Conservation (phyloP, 2,797 vertebrate species). For the Smutsia gigantea region DNA sequence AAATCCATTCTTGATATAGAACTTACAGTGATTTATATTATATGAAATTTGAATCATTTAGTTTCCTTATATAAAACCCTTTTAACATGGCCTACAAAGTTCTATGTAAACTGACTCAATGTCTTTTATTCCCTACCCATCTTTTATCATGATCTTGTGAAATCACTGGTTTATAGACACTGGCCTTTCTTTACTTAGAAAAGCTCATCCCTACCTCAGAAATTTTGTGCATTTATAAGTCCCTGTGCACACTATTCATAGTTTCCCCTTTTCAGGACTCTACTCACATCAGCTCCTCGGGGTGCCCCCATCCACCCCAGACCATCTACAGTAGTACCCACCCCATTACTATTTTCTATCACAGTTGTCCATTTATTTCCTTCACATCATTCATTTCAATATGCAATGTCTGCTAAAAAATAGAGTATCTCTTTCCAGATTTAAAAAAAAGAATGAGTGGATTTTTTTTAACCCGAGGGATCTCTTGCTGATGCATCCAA, state of each 20-base stretch:
- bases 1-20: not conserved
- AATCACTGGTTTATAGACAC: not conserved
- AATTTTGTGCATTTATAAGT: not conserved
- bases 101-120: not conserved
- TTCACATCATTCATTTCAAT: not conserved
- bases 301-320: accelerated
- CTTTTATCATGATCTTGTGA: not conserved
- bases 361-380: not conserved
- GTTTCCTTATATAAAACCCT: not conserved
- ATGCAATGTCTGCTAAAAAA: not conserved
- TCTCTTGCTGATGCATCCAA: not conserved
- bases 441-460: not conserved
- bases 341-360: not conserved
- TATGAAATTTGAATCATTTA: not conserved
- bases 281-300: not conserved
- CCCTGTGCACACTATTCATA: not conserved
- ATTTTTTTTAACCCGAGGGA: not conserved
- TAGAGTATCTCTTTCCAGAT: not conserved
- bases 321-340: not conserved
- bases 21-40: not conserved
- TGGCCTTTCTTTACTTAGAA: not conserved
- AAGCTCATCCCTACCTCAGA: not conserved
- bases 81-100: not conserved
- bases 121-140: not conserved
- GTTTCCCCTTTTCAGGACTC: not conserved